Evolutionary conservation across 2,888 invertebrate species (phyloP).

Genomic region (Cynaeus angustus): DNA sequence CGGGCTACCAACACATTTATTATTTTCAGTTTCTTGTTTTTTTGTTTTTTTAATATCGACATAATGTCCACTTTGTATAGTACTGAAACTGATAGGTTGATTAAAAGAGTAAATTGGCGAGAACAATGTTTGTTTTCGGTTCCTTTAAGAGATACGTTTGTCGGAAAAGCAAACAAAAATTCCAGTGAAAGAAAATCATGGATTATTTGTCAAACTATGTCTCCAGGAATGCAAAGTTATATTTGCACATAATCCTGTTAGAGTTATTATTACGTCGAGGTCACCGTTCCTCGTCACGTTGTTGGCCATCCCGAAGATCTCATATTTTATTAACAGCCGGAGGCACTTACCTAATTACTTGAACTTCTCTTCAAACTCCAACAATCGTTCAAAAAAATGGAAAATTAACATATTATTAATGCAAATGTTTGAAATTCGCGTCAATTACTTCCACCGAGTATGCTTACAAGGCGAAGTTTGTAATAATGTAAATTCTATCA

Average conservation of each 20-base stretch:
- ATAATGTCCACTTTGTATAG: too few species aligned
- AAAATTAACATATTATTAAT: constrained; percentile 19
- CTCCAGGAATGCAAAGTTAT: constrained; percentile 9
- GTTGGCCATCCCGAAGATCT: too few species aligned
- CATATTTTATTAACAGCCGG: background rate
- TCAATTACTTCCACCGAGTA: constrained; percentile 18
- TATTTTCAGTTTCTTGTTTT: too few species aligned
- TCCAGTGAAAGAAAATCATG: background rate
- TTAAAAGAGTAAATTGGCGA: background rate
- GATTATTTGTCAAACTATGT: constrained; percentile 1
- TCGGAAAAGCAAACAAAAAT: constrained; percentile 6
- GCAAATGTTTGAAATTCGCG: background rate
- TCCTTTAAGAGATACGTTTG: background rate
- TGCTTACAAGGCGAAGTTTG: constrained; percentile 19
- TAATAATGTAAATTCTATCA: constrained; percentile 12
- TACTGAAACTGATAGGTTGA: background rate
- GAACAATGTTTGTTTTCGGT: background rate
- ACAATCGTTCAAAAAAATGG: background rate
- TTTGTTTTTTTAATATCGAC: too few species aligned
- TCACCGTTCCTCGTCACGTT: background rate
- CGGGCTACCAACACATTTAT: too few species aligned
- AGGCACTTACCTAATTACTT: background rate
- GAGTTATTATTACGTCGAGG: background rate
- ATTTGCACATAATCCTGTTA: background rate
- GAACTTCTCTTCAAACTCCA: background rate